phyloP scores from a whole-genome alignment of 2,888 invertebrate species.

The Orthosia gothica region DNA sequence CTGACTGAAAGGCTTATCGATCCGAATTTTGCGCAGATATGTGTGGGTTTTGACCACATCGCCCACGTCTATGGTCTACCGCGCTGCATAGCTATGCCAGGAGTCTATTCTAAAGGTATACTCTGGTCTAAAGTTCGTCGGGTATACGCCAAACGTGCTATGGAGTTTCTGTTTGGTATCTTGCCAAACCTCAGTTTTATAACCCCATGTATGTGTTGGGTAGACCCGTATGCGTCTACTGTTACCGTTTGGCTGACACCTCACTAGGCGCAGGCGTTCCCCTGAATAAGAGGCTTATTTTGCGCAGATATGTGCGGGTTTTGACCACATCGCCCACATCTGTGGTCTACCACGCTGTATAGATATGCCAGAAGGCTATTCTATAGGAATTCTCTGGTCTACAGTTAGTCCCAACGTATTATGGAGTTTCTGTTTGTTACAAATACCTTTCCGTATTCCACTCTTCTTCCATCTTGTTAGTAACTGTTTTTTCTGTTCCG shows the following conservation, averaged over 20 bases:
- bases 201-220: constrained; percentile 76
- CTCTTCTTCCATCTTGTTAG: background rate
- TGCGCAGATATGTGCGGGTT: background rate
- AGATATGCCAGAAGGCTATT: background rate
- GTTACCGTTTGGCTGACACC: constrained; percentile 46
- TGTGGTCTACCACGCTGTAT: background rate
- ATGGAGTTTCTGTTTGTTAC: background rate
- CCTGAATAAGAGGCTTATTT: constrained; percentile 14
- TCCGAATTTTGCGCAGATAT: constrained; percentile 3
- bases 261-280: constrained; percentile 27
- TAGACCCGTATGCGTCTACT: constrained; percentile 64
- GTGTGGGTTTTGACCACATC: background rate
- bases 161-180: too few species aligned
- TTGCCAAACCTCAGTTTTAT: too few species aligned
- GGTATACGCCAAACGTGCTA: background rate
- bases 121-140: background rate
- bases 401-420: too few species aligned
- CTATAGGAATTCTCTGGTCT: background rate
- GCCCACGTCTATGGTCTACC: background rate
- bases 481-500: too few species aligned
- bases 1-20: constrained; percentile 21
- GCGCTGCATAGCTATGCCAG: background rate
- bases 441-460: background rate
- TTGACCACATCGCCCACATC: background rate
- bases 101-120: too few species aligned